Percentiles rank a stretch among this genome's conserved stretches.
These are phyloP conservation scores for Leptinotarsa juncta DNA, from an alignment of 2,888 invertebrate genomes.

Conservation along the genomic window DNA sequence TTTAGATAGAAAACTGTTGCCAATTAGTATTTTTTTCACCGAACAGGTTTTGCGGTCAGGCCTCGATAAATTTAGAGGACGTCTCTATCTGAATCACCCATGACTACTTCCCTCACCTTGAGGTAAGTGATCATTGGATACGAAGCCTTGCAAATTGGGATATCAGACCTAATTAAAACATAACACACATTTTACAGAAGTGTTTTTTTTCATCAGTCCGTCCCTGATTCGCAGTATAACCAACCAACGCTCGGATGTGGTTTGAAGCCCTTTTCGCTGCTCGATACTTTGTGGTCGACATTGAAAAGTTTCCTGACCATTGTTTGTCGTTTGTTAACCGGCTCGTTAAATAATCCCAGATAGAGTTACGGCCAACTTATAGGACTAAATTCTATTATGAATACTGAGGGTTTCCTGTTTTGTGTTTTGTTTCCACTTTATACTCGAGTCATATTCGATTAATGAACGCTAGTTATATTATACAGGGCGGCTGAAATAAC, in stretches of 20 bases:
- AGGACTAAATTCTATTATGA: conserved; percentile 52
- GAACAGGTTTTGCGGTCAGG: no score
- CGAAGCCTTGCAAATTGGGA: no score
- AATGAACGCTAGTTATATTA: neutral
- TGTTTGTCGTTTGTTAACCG: conserved; percentile 61
- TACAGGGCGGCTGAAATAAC: neutral
- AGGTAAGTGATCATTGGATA: no score
- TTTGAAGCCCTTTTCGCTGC: conserved; percentile 58
- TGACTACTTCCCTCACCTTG: no score
- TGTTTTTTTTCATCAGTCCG: neutral
- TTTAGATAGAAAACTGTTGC: no score
- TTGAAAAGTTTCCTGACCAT: conserved; percentile 61
- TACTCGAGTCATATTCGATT: conserved; percentile 16
- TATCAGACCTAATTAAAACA: no score
- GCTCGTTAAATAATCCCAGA: conserved; percentile 59
- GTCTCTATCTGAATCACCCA: no score
- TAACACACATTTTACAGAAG: neutral
- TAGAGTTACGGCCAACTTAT: conserved; percentile 54
- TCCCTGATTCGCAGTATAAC: conserved; percentile 1
- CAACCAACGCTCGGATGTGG: conserved; percentile 55
- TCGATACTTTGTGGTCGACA: conserved; percentile 55
- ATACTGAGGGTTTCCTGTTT: conserved; percentile 49
- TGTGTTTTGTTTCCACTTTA: conserved; percentile 30
- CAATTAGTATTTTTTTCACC: no score
- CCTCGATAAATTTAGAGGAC: no score